Evolutionary conservation across 2,113 vertebrate species (phyloP), one percentile per base, ranked within the genome.

Genomic region (Nipponia nippon): DNA sequence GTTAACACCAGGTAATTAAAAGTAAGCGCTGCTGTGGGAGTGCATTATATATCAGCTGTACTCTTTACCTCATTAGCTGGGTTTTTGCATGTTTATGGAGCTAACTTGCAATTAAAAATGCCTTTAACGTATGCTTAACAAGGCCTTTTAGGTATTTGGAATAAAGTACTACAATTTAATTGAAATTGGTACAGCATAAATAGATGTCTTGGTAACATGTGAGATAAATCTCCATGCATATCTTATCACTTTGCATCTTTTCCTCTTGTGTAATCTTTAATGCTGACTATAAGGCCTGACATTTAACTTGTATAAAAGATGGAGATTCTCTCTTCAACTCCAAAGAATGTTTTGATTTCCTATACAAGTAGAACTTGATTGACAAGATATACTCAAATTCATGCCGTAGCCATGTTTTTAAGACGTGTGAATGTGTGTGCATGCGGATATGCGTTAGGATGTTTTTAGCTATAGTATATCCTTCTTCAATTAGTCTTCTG

Each of bases 1-100:
- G 97, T 98, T 98, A 98, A 98, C 95, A 97, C 97, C 89, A 96
- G 97, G 97, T 98, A 98, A 98, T 98, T 98, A 98, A 98, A 98
- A 98, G 97, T 98, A 98, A 98, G 98, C 97, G 61, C 98, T 98
- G 98, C 97, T 97, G 91, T 97, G 98, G 98, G 98, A 98, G 94
- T 95, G 96, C 93, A 96, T 97, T 98, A 97, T 98, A 98, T 98
- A 98, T 98, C 97, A 98, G 97, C 98, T 72, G 97, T 98, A 98
- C 93, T 97, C 94, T 97, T 98, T 98, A 98, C 97, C 98, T 98
- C 98, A 98, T 98, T 98, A 98, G 96, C 96, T 98, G 89, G 81
- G 52, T 49, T 98, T 98, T 98, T 98, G 97, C 96, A 98, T 98
- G 97, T 98, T 98, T 98, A 98, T 98, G 96, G 98, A 96, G 96